Evolutionary conservation across 2,797 vertebrate genomes (phyloP).

Genomic region (Coranthus polyacanthus): DNA sequence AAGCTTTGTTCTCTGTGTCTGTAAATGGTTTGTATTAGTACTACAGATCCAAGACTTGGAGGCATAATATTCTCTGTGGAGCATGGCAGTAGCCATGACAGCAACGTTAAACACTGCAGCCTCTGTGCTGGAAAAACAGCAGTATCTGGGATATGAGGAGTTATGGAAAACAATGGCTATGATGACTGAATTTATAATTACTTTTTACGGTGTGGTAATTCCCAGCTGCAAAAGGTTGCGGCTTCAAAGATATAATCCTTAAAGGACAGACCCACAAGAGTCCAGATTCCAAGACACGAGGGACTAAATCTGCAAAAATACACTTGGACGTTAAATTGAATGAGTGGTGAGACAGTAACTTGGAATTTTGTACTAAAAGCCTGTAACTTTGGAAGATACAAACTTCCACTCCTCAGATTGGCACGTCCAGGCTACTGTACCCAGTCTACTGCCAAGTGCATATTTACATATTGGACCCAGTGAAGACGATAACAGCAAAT

Average conservation of each 20-base stretch:
- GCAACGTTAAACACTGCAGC: slow-evolving; percentile 62
- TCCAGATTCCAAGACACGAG: too few species aligned
- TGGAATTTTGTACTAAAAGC: too few species aligned
- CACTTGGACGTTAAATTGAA: too few species aligned
- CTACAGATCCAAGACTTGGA: slow-evolving; percentile 73
- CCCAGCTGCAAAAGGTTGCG: slow-evolving; percentile 28
- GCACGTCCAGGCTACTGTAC: too few species aligned
- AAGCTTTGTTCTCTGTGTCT: slow-evolving; percentile 75
- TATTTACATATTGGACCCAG: too few species aligned
- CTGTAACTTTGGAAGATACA: too few species aligned
- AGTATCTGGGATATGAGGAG: slow-evolving; percentile 42
- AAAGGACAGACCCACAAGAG: not conserved
- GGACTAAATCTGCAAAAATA: too few species aligned
- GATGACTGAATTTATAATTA: slow-evolving; percentile 24
- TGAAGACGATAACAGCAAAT: too few species aligned
- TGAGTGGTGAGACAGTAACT: too few species aligned
- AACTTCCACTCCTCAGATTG: too few species aligned
- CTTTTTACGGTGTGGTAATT: slow-evolving; percentile 12
- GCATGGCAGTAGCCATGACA: slow-evolving; percentile 61
- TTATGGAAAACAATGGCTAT: slow-evolving; percentile 57
- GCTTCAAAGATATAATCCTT: not conserved
- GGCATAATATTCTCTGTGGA: slow-evolving; percentile 64
- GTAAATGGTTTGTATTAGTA: slow-evolving; percentile 72
- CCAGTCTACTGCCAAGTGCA: too few species aligned
- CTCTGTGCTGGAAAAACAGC: slow-evolving; percentile 61